Conservation (phyloP, 2,113 vertebrate species). For the Ceyx melanurus region DNA sequence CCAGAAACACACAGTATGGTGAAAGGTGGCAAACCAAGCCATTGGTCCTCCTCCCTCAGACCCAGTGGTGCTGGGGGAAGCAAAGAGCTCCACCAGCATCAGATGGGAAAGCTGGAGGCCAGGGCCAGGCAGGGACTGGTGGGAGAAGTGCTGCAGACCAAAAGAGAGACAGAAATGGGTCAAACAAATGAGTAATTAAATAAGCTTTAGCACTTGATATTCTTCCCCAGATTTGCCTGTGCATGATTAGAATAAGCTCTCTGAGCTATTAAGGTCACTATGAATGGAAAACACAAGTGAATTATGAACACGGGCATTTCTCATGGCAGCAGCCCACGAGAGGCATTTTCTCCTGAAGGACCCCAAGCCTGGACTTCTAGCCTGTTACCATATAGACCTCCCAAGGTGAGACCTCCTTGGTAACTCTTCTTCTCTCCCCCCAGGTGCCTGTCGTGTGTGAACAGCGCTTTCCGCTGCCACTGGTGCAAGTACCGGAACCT, state of each 20-base stretch:
- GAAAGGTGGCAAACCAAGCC: not conserved
- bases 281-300: not conserved
- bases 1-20: not conserved
- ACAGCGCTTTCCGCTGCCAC: slow-evolving; percentile 96
- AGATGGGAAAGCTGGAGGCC: not conserved
- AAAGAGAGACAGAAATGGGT: not conserved
- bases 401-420: not conserved
- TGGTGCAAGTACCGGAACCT: slow-evolving; percentile 99
- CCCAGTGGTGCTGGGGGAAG: not conserved
- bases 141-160: not conserved
- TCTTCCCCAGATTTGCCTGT: not conserved
- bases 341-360: not conserved
- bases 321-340: not conserved
- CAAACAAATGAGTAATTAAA: not conserved
- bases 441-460: slow-evolving; percentile 98
- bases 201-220: not conserved
- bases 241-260: not conserved
- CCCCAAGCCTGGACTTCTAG: not conserved
- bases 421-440: not conserved
- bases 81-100: not conserved
- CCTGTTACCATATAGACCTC: rapidly evolving
- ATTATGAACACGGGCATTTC: not conserved
- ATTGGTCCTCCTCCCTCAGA: not conserved
- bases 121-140: not conserved
- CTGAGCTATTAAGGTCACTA: not conserved